phyloP scores from a whole-genome alignment of 2,888 invertebrate species.

The Atherix ibis region DNA sequence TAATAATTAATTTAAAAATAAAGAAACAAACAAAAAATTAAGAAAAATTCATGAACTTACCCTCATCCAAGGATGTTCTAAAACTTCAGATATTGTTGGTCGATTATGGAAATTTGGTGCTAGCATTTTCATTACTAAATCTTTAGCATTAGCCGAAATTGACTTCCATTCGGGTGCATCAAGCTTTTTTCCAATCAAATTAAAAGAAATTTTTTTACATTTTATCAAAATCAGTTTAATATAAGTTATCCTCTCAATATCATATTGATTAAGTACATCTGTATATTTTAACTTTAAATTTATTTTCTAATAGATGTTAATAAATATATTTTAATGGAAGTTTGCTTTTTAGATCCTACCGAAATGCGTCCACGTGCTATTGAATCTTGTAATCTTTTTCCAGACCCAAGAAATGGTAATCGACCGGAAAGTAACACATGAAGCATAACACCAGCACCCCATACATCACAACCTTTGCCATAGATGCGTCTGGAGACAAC shows the following conservation, averaged over 20 bases:
- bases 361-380: constrained; percentile 73
- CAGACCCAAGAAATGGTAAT: constrained; percentile 89
- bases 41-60: constrained; percentile 38
- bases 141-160: constrained; percentile 88
- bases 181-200: too few species aligned
- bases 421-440: constrained; percentile 88
- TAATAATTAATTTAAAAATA: too few species aligned
- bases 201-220: not conserved
- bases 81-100: constrained; percentile 86
- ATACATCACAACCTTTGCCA: constrained; percentile 91
- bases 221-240: not conserved
- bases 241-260: too few species aligned
- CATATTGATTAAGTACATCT: too few species aligned
- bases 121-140: constrained; percentile 85
- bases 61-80: constrained; percentile 93
- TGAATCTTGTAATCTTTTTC: constrained; percentile 80
- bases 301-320: too few species aligned
- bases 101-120: constrained; percentile 81
- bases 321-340: too few species aligned
- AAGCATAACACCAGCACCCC: constrained; percentile 91
- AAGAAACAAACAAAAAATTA: too few species aligned
- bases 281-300: too few species aligned
- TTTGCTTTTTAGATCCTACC: too few species aligned
- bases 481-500: constrained; percentile 81
- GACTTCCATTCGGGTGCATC: constrained; percentile 80